Base-by-base conservation (phyloP, 2,113 vertebrate genomes). In the Megatriorchis doriae region DNA sequence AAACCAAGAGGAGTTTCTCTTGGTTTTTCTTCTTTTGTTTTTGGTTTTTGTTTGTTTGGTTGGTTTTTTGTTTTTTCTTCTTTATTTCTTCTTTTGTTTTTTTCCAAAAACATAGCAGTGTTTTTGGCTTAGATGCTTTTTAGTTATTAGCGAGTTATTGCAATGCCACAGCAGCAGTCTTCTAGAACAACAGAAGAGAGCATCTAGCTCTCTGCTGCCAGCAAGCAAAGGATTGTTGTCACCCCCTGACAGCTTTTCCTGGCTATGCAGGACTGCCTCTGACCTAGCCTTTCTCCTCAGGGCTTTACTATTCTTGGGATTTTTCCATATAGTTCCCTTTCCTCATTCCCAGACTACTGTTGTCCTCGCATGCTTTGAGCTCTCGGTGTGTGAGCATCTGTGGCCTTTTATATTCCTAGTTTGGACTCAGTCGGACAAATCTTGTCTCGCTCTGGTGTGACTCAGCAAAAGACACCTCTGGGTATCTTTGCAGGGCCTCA, bases 241-340 rank as follows among this genome's bases (percentile, higher is more conserved):
- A 75, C 70, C 80, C 91, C 83, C 73, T 87, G 68, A 94, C 88
- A 97, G 84, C 84, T 93, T 92, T 93, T 95, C 58, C 86, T 90
- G 82, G 72, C 85, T 81, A 8, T 45, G 58, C 45, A 83, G 90
- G 59, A 32, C 74, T 83, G 70, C 71, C 77, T 38, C 40, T 94
- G 95, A 84, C 75, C 72, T 63, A 92, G 70, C 43, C 81, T 82
- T 94, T 95, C 86, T 86, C 52, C 65, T 92, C 53, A 36, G 70
- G 34, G 70, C 94, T 94, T 96, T 88, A 75, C 96, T 94, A 70
- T 91, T 97, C 86, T 91, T 94, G 78, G 93, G 94, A 87, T 92
- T 97, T 97, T 97, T 97, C 96, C 81, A 34, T 94, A 56, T 45
- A 55, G 81, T 16, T 94, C 77, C 55, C 55, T 94, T 86, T 94